Evolutionary conservation across 2,113 vertebrate genomes (phyloP), one percentile per base, ranked within the genome.

Genomic region (Athene noctua): DNA sequence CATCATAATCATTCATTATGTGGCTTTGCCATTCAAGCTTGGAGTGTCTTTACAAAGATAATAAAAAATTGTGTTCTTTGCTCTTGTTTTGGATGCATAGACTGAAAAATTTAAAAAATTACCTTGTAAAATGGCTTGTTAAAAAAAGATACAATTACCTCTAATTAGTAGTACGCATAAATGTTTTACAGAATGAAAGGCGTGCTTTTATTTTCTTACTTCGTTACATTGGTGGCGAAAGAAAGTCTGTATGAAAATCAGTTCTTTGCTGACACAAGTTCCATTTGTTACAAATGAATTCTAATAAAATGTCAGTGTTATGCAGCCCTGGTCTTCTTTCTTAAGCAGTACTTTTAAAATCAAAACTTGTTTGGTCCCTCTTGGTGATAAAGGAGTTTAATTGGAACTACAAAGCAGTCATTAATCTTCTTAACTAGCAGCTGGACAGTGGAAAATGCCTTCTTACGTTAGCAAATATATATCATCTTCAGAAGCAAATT

Each of bases 251-350:
- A 99, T 99, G 99, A 99, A 99, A 99, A 99, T 98, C 99, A 99
- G 99, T 99, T 99, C 98, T 99, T 99, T 99, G 99, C 99, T 99
- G 99, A 99, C 99, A 99, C 99, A 99, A 99, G 99, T 99, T 99
- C 99, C 99, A 99, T 99, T 99, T 99, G 99, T 99, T 99, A 99
- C 99, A 99, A 99, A 99, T 99, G 99, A 99, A 99, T 99, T 99
- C 99, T 99, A 99, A 99, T 99, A 99, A 99, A 99, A 99, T 98
- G 98, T 99, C 99, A 99, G 99, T 99, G 99, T 99, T 99, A 99
- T 99, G 99, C 99, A 99, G 96, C 97, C 97, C 96, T 97, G 80
- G 98, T 98, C 97, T 98, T 98, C 91, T 95, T 98, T 98, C 80
- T 97, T 96, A 94, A 95, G 90, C 95, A 97, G 97, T 97, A 82